Evolutionary conservation across 2,113 vertebrate species (phyloP).

Genomic region (Gavia stellata): DNA sequence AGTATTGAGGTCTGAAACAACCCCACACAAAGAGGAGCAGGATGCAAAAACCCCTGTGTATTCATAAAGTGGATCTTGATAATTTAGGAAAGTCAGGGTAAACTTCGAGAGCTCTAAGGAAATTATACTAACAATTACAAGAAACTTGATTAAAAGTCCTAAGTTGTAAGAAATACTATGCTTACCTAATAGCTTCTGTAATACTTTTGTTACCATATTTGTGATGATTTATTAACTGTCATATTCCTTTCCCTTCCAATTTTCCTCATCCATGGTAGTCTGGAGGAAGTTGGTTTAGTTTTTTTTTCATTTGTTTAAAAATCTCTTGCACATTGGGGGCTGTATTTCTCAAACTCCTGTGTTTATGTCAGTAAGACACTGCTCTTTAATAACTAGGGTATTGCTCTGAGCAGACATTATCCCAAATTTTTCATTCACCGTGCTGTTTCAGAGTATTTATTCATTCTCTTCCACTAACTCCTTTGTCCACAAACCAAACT

Average conservation of each 20-base stretch:
- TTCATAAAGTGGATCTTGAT: neutral
- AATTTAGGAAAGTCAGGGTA: neutral
- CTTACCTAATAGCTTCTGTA: neutral
- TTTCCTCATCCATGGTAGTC: neutral
- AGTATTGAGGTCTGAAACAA: neutral
- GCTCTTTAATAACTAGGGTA: neutral
- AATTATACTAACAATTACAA: neutral
- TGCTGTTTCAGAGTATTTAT: neutral
- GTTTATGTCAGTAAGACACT: neutral
- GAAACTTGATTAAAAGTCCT: neutral
- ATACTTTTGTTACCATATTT: neutral
- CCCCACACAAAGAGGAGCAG: neutral
- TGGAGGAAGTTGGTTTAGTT: neutral
- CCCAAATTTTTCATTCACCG: neutral
- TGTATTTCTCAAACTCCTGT: neutral
- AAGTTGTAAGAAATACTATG: neutral
- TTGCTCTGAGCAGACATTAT: neutral
- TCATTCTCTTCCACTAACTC: neutral
- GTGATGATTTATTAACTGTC: neutral
- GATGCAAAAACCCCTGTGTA: neutral
- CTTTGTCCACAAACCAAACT: neutral
- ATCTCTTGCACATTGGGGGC: neutral
- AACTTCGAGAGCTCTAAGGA: neutral
- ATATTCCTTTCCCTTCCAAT: neutral
- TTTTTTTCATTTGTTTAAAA: neutral